Base-by-base conservation (phyloP, 2,888 invertebrate genomes). In the Melolontha melolontha region DNA sequence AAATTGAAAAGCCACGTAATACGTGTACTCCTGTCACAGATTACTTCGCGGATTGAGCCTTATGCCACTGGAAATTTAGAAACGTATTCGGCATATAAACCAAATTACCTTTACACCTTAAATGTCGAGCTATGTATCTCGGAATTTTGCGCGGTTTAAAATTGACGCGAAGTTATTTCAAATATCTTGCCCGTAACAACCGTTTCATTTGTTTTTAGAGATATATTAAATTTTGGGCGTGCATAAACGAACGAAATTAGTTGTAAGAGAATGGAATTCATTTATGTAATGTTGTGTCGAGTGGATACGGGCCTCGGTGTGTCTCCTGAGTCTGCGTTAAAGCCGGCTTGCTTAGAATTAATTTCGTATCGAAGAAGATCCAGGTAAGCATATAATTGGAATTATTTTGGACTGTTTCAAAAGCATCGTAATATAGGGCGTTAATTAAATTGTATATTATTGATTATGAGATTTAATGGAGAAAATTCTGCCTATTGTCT, bases 151-250 rank as follows among this genome's bases (percentile, higher is more conserved):
- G 54, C 40, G 54, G 40, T 54, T 57, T 59, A 44, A 44, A 44
- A 59, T 59, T 44, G 44, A 42, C 59, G 29, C 44, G 10, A 29
- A 59, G 44, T 16, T 59, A 59, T 59, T 59, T 27, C 59, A 27
- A 44, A 59, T 59, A 59, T 44, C 17, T 29, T 29, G 44, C 14
- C 44, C 44, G 11, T 59, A 59, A 59, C 44, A 59, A 59, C 29
- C 44, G 44, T 44, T 59, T 59, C 59, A 44, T 59, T 59, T 59
- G 59, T 59, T 59, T 59, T 59, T 55, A 55, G 42, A 52, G 51
- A 17, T 40, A 27, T 12, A 59, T 34, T 44, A 59, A 59, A 44
- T 44, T 59, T 44, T 1, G 12, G 44, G 27, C 29, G 59, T 16
- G 5, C 59, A 59, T 59, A 59, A 59, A 59, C 44, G 59, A 44